These are phyloP conservation scores for Xylocampa areola DNA, from an alignment of 2,888 invertebrate species.

Conservation along the genomic window DNA sequence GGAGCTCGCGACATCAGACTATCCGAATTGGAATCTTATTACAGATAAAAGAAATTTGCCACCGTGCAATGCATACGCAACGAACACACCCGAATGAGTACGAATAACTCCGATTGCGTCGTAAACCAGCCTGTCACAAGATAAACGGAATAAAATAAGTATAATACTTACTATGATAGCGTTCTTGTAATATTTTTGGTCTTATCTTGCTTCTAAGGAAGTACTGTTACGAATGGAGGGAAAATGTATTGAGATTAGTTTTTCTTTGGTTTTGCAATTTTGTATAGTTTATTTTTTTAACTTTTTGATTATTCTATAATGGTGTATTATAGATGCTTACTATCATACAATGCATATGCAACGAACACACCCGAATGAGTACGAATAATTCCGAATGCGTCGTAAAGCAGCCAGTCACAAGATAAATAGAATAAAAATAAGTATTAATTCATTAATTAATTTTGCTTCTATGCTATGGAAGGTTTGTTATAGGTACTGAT, in stretches of 20 bases:
- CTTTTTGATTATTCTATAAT: too few relatives aligned
- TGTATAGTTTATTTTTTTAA: not conserved
- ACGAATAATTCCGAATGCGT: conserved; percentile 61
- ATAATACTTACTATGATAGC: conserved; percentile 59
- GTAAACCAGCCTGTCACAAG: conserved; percentile 70
- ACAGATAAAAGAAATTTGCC: conserved; percentile 86
- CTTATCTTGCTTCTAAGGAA: conserved; percentile 24
- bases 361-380: conserved; percentile 63
- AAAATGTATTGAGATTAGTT: conserved; percentile 23
- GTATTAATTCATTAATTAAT: too few relatives aligned
- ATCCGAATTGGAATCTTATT: conserved; percentile 86
- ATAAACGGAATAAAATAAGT: conserved; percentile 69
- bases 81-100: conserved; percentile 61
- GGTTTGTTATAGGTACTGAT: too few relatives aligned
- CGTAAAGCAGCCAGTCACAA: conserved; percentile 71
- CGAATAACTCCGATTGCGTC: conserved; percentile 62
- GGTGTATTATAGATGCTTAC: conserved; percentile 86
- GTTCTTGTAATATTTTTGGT: conserved; percentile 43
- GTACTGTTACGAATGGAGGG: conserved; percentile 13
- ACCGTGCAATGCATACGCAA: conserved; percentile 82
- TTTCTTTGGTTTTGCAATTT: not conserved
- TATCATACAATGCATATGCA: conserved; percentile 82
- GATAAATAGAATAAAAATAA: conserved; percentile 69
- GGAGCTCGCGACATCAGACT: conserved; percentile 79
- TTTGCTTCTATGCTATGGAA: too few relatives aligned